Percentiles rank a stretch among this genome's conserved stretches.
Conservation (phyloP, 2,888 invertebrate genomes). For the Syrista parreyssii region DNA sequence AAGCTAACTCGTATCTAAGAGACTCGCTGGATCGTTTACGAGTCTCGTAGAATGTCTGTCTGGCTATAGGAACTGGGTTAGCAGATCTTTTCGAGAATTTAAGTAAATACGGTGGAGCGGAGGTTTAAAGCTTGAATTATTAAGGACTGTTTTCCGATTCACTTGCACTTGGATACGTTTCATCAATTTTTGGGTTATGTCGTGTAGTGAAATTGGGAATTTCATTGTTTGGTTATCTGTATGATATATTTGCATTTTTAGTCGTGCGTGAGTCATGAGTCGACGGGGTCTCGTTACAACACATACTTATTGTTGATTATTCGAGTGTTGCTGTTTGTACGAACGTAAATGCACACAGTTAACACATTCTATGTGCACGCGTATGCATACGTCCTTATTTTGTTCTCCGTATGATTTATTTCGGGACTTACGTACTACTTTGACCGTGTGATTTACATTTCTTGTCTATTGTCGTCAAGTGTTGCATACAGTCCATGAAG, state of each 20-base stretch:
- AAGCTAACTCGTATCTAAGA: not conserved
- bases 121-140: not conserved
- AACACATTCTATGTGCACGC: not conserved
- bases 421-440: not conserved
- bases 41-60: not conserved
- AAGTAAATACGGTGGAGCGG: not conserved
- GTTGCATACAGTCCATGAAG: not conserved
- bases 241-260: not conserved
- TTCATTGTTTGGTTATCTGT: not conserved
- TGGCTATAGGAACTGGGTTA: not conserved
- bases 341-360: not conserved
- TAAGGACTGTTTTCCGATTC: not conserved
- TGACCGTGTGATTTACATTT: not conserved
- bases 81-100: too few relatives aligned
- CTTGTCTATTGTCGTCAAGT: not conserved
- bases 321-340: not conserved
- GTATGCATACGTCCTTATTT: not conserved
- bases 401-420: not conserved
- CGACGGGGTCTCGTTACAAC: not conserved
- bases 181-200: too few relatives aligned
- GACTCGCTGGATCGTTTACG: too few relatives aligned
- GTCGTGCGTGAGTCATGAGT: not conserved
- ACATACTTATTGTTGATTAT: not conserved
- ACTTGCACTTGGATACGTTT: not conserved
- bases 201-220: too few relatives aligned